Conservation (phyloP, 1,140 invertebrate species). For the Saccostrea cuccullata region DNA sequence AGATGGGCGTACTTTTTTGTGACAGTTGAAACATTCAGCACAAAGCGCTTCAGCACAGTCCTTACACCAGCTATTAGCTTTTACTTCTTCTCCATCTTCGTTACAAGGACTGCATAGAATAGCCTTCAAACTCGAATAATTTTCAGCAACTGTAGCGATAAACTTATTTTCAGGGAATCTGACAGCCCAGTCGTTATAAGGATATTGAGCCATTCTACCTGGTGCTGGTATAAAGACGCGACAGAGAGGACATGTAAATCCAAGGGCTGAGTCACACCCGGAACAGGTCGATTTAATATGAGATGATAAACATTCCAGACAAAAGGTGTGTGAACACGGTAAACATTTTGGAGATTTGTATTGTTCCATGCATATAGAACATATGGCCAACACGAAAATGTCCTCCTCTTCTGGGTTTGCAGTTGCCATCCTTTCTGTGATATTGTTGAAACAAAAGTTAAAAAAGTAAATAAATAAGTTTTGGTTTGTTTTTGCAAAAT, state of each 20-base stretch:
- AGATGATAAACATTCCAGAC: not conserved
- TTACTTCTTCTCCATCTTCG: not conserved
- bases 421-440: not conserved
- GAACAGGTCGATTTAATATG: not conserved
- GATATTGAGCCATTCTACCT: not conserved
- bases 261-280: not conserved
- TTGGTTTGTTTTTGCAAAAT: too few species aligned
- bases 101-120: not conserved
- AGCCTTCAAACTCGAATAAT: not conserved
- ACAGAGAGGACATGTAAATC: not conserved
- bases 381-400: not conserved
- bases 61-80: not conserved
- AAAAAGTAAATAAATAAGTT: too few species aligned
- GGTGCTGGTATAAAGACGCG: not conserved
- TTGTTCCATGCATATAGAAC: not conserved
- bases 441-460: too few species aligned
- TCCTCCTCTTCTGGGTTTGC: not conserved
- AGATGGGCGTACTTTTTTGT: not conserved
- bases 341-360: not conserved
- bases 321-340: not conserved
- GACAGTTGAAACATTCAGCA: not conserved
- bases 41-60: not conserved
- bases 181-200: not conserved
- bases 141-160: not conserved
- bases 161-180: not conserved